Percentiles rank a stretch among this genome's conserved stretches.
Conservation (phyloP, 2,888 invertebrate species). For the Nomada ruficornis region DNA sequence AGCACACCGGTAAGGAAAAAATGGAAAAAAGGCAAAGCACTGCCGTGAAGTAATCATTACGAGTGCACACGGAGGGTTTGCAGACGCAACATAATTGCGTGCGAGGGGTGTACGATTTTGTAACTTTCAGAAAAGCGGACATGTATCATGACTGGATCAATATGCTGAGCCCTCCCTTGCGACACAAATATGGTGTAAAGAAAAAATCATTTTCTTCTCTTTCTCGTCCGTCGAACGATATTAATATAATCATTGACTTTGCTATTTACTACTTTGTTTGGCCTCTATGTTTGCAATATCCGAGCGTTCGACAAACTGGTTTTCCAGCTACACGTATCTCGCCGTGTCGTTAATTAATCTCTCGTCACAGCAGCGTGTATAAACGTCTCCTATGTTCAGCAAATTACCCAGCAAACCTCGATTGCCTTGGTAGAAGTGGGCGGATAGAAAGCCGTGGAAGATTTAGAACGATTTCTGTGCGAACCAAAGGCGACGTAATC, state of each 20-base stretch:
- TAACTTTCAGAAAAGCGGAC: constrained; percentile 33
- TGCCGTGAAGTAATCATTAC: constrained; percentile 40
- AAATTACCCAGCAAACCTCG: constrained; percentile 61
- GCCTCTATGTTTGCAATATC: not conserved
- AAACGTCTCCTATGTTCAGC: constrained; percentile 47
- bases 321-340: constrained; percentile 2
- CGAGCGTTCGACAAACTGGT: constrained; percentile 1
- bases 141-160: constrained; percentile 62
- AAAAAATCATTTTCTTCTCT: not conserved
- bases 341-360: constrained; percentile 52
- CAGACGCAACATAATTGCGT: constrained; percentile 69
- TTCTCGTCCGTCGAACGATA: not conserved
- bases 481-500: constrained; percentile 45
- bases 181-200: constrained; percentile 16
- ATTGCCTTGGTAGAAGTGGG: constrained; percentile 41
- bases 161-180: constrained; percentile 32
- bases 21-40: not conserved
- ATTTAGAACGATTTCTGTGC: constrained; percentile 25
- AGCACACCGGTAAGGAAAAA: not conserved
- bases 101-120: constrained; percentile 62
- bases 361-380: constrained; percentile 39
- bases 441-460: constrained; percentile 25
- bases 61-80: constrained; percentile 52
- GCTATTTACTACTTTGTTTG: not conserved
- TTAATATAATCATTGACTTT: not conserved